phyloP scores from a whole-genome alignment of 2,888 invertebrate genomes.

The Heliconius erato region DNA sequence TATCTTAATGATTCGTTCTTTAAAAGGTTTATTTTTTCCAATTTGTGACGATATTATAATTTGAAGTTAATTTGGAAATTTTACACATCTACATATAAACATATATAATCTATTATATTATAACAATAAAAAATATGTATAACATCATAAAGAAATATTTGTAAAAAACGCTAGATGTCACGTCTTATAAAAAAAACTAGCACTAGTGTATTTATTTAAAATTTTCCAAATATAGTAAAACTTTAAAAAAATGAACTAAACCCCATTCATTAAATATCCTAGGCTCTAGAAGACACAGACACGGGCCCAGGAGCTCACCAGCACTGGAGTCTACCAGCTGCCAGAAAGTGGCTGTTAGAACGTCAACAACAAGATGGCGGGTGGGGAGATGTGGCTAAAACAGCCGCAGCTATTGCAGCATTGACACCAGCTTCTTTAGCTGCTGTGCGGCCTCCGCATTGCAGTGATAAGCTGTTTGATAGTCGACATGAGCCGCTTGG shows the following conservation, averaged over 20 bases:
- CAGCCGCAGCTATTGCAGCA: conserved; percentile 93
- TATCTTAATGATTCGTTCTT: too few species aligned
- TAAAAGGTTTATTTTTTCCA: background rate
- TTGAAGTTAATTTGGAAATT: too few species aligned
- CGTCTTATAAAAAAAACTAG: too few species aligned
- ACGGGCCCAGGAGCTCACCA: conserved; percentile 84
- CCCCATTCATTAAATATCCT: background rate
- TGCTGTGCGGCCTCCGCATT: conserved; percentile 87
- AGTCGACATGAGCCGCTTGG: conserved; percentile 83
- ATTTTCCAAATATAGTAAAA: too few species aligned
- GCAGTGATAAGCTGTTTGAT: conserved; percentile 83
- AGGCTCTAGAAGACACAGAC: conserved; percentile 92
- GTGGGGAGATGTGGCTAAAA: conserved; percentile 90
- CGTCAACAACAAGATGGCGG: conserved; percentile 92
- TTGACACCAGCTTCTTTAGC: conserved; percentile 90
- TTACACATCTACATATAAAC: too few species aligned
- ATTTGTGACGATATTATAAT: too few species aligned
- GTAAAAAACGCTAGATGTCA: too few species aligned
- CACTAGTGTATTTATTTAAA: too few species aligned
- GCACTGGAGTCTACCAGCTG: conserved; percentile 92
- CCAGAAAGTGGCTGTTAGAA: conserved; percentile 90
- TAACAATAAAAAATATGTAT: too few species aligned
- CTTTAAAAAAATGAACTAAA: background rate
- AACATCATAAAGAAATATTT: too few species aligned
- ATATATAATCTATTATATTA: too few species aligned